Evolutionary conservation across 2,113 vertebrate species (phyloP), one percentile per base, ranked within the genome.

Genomic region (Trochalopteron elliotii): DNA sequence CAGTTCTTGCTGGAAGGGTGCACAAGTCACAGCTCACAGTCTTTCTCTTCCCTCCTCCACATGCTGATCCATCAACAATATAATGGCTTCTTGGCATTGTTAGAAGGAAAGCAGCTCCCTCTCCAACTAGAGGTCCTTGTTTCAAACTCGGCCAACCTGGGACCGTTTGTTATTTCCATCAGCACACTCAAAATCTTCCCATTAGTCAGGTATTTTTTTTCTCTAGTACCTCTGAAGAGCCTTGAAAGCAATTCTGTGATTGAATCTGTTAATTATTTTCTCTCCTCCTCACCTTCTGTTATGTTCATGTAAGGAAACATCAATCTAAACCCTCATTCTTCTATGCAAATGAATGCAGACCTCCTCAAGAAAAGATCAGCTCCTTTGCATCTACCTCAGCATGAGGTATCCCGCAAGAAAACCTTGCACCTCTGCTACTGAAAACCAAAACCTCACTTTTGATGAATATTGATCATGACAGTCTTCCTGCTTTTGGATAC

Each of bases 221-320:
- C 37, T 69, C n/a, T 53, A 47, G 30, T 45, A 89, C 60, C 70
- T 85, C 33, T 72, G 49, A 91, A 91, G 57, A 55, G 35, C 30
- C 89, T 69, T 78, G 37, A 84, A 94, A 93, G 40, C 53, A 85
- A 33, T 53, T 83, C 78, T 63, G 50, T 74, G 35, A 49, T 28
- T 52, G 39, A 83, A 69, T 76, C 40, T 53, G 57, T 42, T 89
- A 72, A 88, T 96, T 83, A 88, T 83, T 83, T 94, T 94, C 82
- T 96, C 78, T 95, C 84, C 70, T 96, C 70, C 78, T 82, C 82
- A 87, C 63, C 87, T 93, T 96, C 93, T 96, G 67, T 56, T 91
- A 30, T 37, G 20, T 44, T 77, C 75, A 33, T 50, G 64, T 67
- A 92, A 78, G 64, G 52, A 92, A 93, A 83, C 80, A 87, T 5